Evolutionary conservation across 2,113 vertebrate species (phyloP), one percentile per base, ranked within the genome.

Genomic region (Pomatorhinus ruficollis): DNA sequence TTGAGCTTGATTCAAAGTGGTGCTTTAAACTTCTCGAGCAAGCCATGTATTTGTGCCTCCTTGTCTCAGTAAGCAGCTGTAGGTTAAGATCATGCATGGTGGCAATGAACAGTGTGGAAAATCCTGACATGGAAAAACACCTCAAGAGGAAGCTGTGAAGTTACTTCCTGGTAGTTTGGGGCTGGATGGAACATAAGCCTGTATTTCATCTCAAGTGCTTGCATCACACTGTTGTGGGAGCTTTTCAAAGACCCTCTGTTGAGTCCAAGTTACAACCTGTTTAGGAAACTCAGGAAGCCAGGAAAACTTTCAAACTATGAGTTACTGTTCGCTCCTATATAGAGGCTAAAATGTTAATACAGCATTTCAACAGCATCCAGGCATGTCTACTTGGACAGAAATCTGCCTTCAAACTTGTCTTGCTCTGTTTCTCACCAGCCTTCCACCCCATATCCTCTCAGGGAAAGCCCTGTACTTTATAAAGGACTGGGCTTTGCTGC

Each of bases 61-160:
- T 25, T 66, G 86, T 83, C 80, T 71, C 19, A 64, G 15, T 39
- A 16, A 66, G 50, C 56, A 90, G 68, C 50, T 63, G 42, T 27
- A 91, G 71, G 71, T 83, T 63, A 83, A 88, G 39, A 66, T 63
- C 66, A 88, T 28, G 27, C 42, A 64, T 10, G 21, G 66, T 80
- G 90, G 42, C 65, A 93, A 77, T 17, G 39, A 90, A 42, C 10
- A 74, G 56, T 27, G 47, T 59, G 86, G 60, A 91, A 95, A 93
- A 92, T 59, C 22, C 37, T 90, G 76, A 83, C 42, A 52, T 33
- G 61, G 60, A 90, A 95, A 94, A 96, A 91, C 63, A 86, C 44
- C 27, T 83, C 79, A 69, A 37, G 54, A 85, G 50, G 70, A 96
- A 94, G 68, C 49, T 40, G 75, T 61, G 78, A 83, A 90, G 22